Evolutionary conservation across 2,797 vertebrate species (phyloP), one percentile per base, ranked within the genome.

Genomic region (Borostomias antarcticus): DNA sequence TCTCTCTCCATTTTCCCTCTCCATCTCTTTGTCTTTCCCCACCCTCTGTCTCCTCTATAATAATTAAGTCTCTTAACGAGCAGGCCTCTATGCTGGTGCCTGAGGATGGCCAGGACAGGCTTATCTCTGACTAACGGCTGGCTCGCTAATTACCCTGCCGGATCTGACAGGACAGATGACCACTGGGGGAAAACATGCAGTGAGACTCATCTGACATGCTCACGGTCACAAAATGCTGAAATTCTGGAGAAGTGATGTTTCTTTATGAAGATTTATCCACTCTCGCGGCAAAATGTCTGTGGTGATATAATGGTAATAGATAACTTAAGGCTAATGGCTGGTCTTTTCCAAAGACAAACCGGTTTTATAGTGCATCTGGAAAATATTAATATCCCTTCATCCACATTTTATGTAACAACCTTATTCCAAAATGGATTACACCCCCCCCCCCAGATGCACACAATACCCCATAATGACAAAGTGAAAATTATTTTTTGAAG

Each of bases 11-110:
- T n/a, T 17, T 1, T 17, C n/a, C n/a, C n/a, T n/a, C n/a, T n/a
- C n/a, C n/a, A n/a, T n/a, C n/a, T n/a, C n/a, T n/a, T n/a, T n/a
- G n/a, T n/a, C n/a, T n/a, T n/a, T n/a, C n/a, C 13, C 35, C 13
- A 7, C 13, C 8, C n/a, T 26, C 21, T 37, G 2, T 21, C 26
- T 51, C 60, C 6, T 13, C 47, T 64, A 62, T 81, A 77, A 85
- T 81, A 85, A 89, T 89, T 86, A 90, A 91, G 90, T 84, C 78
- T 82, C 78, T 79, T 89, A 89, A 89, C 19, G 78, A 88, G 87
- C 65, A 61, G 69, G 82, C 84, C 75, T 82, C 79, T 77, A 79
- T 84, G 80, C 80, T 63, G 68, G 73, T 78, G 82, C 80, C 82
- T 52, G 67, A 85, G 78, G 82, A 88, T 70, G 59, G n/a, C 4